A percentile compares a stretch with the other conserved stretches of the same genome.
These are phyloP conservation scores for Butorides virescens DNA, from an alignment of 2,113 vertebrate species.

Conservation along the genomic window DNA sequence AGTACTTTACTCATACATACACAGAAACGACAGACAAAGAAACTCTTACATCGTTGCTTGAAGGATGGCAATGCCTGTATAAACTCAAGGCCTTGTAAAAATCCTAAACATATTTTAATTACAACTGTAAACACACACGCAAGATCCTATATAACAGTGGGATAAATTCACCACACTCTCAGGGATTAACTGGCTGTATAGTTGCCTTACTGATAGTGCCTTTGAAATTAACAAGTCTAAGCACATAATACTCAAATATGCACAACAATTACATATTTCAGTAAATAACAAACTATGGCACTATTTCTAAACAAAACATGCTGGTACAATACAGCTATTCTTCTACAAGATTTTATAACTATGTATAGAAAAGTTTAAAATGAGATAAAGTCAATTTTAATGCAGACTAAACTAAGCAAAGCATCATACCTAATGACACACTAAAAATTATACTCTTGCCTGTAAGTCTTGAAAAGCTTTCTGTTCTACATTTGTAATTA, in stretches of 20 bases:
- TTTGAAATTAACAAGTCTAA: neutral
- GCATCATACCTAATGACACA: neutral
- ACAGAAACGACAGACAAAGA: neutral
- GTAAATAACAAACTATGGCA: neutral
- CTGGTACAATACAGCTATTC: neutral
- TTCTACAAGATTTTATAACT: neutral
- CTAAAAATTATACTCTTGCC: neutral
- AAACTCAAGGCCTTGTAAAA: neutral
- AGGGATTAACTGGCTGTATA: neutral
- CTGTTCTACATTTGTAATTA: neutral
- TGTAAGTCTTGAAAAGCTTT: neutral
- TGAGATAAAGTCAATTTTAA: neutral
- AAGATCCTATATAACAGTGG: neutral
- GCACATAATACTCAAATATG: neutral
- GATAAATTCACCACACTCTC: neutral
- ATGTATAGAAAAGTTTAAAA: neutral
- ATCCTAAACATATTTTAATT: neutral
- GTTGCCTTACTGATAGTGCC: neutral
- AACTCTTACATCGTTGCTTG: neutral
- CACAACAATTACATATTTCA: neutral
- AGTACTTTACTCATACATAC: neutral
- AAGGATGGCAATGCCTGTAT: neutral
- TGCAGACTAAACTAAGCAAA: neutral
- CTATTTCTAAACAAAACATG: neutral
- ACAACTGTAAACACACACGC: neutral